phyloP scores from a whole-genome alignment of 2,888 invertebrate genomes.

The Exocentrus adspersus region DNA sequence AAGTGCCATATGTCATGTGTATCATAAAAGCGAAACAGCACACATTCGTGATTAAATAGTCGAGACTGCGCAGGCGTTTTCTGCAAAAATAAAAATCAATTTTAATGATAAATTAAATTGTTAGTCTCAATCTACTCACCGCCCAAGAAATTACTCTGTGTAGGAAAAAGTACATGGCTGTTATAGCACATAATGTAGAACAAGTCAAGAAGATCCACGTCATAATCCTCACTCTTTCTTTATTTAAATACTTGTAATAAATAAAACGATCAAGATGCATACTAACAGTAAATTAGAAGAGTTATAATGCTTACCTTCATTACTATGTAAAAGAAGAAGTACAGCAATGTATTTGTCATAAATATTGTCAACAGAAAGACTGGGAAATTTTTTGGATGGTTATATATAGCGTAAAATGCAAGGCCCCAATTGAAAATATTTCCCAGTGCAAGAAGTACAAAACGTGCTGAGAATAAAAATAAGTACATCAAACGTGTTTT shows the following conservation, averaged over 20 bases:
- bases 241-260: constrained; percentile 68
- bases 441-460: constrained; percentile 69
- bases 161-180: constrained; percentile 78
- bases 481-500: neutral
- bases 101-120: neutral
- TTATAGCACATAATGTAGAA: constrained; percentile 73
- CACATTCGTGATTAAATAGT: constrained; percentile 76
- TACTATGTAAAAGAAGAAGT: constrained; percentile 81
- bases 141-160: constrained; percentile 77
- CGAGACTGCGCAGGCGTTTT: constrained; percentile 80
- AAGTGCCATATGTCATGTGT: constrained; percentile 88
- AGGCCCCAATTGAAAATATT: constrained; percentile 74
- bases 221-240: constrained; percentile 72
- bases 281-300: neutral
- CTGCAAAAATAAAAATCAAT: constrained; percentile 57
- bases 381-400: constrained; percentile 79
- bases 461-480: constrained; percentile 61
- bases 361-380: constrained; percentile 82
- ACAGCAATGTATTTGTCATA: constrained; percentile 84
- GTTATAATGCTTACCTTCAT: constrained; percentile 75
- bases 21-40: constrained; percentile 79
- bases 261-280: neutral
- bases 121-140: constrained; percentile 58
- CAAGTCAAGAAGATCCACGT: constrained; percentile 73
- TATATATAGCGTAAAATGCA: constrained; percentile 72